Evolutionary conservation across 2,888 invertebrate genomes (phyloP).

Genomic region (Drosophila neonasuta): DNA sequence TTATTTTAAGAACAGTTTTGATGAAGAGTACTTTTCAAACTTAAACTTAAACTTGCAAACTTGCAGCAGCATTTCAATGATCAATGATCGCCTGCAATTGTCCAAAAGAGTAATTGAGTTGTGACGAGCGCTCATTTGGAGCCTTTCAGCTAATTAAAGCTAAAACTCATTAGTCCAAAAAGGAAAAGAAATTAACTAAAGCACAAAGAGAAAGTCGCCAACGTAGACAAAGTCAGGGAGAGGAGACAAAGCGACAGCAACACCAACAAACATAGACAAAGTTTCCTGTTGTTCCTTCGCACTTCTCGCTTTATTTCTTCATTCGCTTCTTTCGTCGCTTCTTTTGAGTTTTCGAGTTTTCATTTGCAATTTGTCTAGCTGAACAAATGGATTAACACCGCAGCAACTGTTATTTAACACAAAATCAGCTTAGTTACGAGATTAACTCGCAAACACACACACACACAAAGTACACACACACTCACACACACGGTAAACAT

Average conservation of each 20-base stretch:
- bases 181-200: constrained; percentile 12
- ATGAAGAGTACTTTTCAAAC: not conserved
- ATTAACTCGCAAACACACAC: constrained; percentile 34
- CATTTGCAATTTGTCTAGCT: constrained; percentile 29
- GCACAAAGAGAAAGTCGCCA: constrained; percentile 5
- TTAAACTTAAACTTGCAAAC: not conserved
- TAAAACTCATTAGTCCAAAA: constrained; percentile 3
- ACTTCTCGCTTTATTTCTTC: constrained; percentile 6
- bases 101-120: not conserved
- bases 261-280: not conserved
- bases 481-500: not conserved
- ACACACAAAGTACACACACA: constrained; percentile 5
- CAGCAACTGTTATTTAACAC: constrained; percentile 47
- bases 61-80: not conserved
- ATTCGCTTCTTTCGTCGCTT: constrained; percentile 11
- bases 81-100: constrained; percentile 3
- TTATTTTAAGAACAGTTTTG: too few relatives aligned
- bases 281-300: not conserved
- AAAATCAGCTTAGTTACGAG: constrained; percentile 50
- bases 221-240: not conserved
- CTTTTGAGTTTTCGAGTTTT: constrained; percentile 33
- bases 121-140: not conserved
- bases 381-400: constrained; percentile 45
- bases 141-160: constrained; percentile 14
- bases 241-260: not conserved